Base-by-base conservation (phyloP, 2,888 invertebrate genomes). In the Lasius platythorax region DNA sequence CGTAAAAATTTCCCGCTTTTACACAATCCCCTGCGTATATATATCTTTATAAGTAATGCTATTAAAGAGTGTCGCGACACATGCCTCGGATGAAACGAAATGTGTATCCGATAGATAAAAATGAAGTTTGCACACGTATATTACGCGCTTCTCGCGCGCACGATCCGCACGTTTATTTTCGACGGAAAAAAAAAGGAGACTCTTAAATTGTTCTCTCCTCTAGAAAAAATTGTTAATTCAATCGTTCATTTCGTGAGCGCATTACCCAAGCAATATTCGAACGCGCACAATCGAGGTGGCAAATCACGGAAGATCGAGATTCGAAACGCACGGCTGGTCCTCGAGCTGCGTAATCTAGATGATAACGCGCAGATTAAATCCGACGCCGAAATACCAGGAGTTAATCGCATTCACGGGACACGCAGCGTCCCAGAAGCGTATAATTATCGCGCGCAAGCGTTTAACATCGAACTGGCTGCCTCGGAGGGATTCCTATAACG, bases 291-390 rank as follows among this genome's bases (percentile, higher is more conserved):
- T 72, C 61, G 58, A 18, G 75, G 15, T 40, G 74, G 53, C 74
- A 63, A 82, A 75, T 75, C 82, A 66, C 30, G 73, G 82, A 84
- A 50, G 73, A 84, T 74, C 70, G 73, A 82, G 83, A 84, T 85
- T 76, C 76, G 84, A 53, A 58, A 74, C 64, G 74, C 67, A 58
- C 56, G 58, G 79, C 78, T 84, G 74, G 79, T 85, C 73, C 72
- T 76, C 68, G 78, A 75, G 70, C 66, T 73, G 76, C 89, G 90
- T 90, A 92, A 93, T 91, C 91, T 88, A 79, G 85, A 91, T 89
- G 90, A 91, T 91, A 91, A 90, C 88, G 88, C 86, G 87, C 78
- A 89, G 91, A 93, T 93, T 91, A 92, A 92, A 90, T 91, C 85
- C 89, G 74, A 85, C 88, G 82, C 84, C 87, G 91, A 89, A 91